phyloP scores from a whole-genome alignment of 2,888 invertebrate genomes.

The Nomada fabriciana region DNA sequence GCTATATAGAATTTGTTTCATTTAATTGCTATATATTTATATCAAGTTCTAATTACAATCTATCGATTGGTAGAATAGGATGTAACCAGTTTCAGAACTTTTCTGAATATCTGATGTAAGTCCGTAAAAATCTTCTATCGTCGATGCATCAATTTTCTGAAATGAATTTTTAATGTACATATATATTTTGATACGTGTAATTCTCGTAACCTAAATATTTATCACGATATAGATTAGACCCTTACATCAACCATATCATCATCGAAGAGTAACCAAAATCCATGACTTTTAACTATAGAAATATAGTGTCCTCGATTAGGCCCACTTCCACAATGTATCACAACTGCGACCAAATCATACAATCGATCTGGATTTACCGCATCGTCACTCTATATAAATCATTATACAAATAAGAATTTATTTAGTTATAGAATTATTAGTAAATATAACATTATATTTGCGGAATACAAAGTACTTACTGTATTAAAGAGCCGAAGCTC shows the following conservation, averaged over 20 bases:
- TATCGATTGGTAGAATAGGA: constrained; percentile 98
- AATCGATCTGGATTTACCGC: constrained; percentile 98
- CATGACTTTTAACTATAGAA: constrained; percentile 99
- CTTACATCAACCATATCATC: constrained; percentile 99
- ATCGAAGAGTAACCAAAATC: constrained; percentile 99
- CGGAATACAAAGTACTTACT: constrained; percentile 86
- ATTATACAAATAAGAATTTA: background rate
- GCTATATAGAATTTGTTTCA: constrained; percentile 62
- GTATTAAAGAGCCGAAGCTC: constrained; percentile 99
- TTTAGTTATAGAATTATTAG: background rate
- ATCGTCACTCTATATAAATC: constrained; percentile 93
- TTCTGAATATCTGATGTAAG: constrained; percentile 99
- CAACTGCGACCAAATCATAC: constrained; percentile 99
- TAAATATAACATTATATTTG: background rate
- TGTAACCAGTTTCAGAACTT: constrained; percentile 99
- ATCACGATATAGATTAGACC: background rate
- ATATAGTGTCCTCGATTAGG: constrained; percentile 99
- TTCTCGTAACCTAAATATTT: background rate
- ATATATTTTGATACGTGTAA: constrained; percentile 69
- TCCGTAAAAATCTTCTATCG: constrained; percentile 99
- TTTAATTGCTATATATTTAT: constrained; percentile 62
- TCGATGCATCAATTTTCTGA: constrained; percentile 99
- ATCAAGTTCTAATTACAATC: constrained; percentile 87
- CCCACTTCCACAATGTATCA: constrained; percentile 99
- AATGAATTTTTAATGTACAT: constrained; percentile 76